These are phyloP conservation scores for Myotis myotis DNA, from an alignment of 2,797 vertebrate species.

Conservation along the genomic window DNA sequence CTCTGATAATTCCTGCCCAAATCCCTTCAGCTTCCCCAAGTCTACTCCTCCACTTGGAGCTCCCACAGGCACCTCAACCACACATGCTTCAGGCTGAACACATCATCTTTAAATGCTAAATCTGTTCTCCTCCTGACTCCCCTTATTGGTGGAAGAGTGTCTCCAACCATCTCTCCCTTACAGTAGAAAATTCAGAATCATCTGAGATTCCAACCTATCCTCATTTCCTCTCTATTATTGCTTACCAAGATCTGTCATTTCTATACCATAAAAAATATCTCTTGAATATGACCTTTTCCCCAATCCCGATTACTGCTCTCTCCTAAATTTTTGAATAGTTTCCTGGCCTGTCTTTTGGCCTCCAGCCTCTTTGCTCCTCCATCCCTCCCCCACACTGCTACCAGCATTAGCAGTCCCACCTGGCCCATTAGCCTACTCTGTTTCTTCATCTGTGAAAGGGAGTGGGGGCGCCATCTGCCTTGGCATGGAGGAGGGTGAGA, in stretches of 20 bases:
- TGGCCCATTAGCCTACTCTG: background rate
- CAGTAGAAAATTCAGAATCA: slow-evolving; percentile 11
- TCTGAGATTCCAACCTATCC: background rate
- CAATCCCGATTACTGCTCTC: background rate
- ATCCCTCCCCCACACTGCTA: background rate
- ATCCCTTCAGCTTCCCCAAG: background rate
- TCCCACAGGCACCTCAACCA: background rate
- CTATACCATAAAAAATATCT: background rate
- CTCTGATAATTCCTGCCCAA: background rate
- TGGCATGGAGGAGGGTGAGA: background rate
- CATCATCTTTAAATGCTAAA: background rate
- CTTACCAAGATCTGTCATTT: background rate
- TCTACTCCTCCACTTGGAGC: background rate
- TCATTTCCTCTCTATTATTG: background rate
- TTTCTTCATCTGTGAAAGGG: background rate
- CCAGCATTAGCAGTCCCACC: background rate
- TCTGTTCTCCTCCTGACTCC: background rate
- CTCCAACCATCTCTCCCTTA: background rate
- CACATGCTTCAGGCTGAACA: background rate
- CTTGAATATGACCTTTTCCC: background rate
- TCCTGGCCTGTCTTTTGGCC: background rate
- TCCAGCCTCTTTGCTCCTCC: background rate
- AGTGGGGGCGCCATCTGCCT: background rate
- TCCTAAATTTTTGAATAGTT: background rate
- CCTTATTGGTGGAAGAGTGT: background rate